phyloP scores from a whole-genome alignment of 2,113 vertebrate species.

The Dermatemys mawii region DNA sequence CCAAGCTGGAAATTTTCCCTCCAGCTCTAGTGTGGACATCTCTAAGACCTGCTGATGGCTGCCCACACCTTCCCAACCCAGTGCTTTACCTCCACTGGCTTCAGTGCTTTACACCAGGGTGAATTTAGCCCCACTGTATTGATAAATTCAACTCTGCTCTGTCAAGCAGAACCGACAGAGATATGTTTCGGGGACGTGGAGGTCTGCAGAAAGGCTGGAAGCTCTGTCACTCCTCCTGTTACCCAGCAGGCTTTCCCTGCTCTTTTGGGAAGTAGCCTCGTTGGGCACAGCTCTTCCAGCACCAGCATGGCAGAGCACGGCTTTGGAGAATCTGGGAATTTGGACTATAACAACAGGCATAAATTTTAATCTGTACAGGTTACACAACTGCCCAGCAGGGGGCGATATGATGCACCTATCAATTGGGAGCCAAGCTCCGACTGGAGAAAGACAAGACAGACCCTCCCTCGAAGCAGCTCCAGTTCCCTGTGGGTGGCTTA shows the following conservation, averaged over 20 bases:
- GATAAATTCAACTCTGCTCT: neutral
- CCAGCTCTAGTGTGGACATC: neutral
- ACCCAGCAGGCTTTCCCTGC: neutral
- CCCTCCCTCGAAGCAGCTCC: neutral
- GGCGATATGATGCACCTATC: neutral
- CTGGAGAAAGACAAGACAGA: neutral
- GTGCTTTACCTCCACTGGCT: neutral
- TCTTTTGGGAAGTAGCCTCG: neutral
- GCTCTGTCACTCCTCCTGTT: neutral
- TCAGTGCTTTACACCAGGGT: neutral
- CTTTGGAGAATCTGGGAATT: neutral
- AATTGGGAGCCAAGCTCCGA: accelerated
- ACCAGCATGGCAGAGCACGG: neutral
- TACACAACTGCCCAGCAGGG: neutral
- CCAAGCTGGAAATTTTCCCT: neutral
- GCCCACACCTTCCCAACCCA: neutral
- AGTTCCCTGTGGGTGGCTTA: neutral
- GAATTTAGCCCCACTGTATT: neutral
- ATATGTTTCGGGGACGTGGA: neutral
- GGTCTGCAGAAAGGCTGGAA: neutral
- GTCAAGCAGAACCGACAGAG: neutral
- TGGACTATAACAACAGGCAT: neutral
- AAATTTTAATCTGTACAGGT: accelerated
- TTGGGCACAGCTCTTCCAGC: neutral
- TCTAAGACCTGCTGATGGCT: neutral